phyloP scores from a whole-genome alignment of 92 coral and sea anemone genomes.

The Zoanthus sociatus region DNA sequence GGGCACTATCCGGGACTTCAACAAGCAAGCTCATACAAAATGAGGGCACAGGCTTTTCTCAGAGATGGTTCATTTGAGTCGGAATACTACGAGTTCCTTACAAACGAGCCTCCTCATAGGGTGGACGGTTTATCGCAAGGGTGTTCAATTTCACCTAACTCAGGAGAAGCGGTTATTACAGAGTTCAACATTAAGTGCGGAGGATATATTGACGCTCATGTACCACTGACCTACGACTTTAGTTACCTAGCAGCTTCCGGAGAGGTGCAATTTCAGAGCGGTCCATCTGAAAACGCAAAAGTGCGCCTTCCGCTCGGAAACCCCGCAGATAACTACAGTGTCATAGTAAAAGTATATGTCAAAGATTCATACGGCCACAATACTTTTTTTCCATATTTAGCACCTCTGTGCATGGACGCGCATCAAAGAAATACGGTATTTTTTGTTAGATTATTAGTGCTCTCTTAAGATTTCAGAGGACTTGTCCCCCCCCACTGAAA shows the following conservation, averaged over 20 bases:
- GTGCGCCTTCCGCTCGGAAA: slow-evolving; percentile 75
- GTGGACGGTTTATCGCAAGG: slow-evolving; percentile 37
- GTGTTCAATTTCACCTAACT: slow-evolving; percentile 53
- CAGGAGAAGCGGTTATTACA: slow-evolving; percentile 74
- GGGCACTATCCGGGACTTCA: slow-evolving; percentile 37
- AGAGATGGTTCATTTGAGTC: slow-evolving; percentile 45
- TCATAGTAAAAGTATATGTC: slow-evolving; percentile 60
- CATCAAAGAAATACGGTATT: too few relatives aligned
- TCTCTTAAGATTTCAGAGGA: too few relatives aligned
- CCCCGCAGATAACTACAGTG: slow-evolving; percentile 37
- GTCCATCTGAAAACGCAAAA: neutral
- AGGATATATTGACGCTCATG: slow-evolving; percentile 56
- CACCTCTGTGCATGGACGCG: too few relatives aligned
- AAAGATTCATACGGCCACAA: slow-evolving; percentile 75
- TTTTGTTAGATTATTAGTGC: too few relatives aligned
- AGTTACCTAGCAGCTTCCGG: slow-evolving; percentile 67
- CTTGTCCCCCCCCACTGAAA: too few relatives aligned
- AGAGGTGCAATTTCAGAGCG: slow-evolving; percentile 67
- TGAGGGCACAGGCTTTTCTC: slow-evolving; percentile 49
- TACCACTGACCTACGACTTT: slow-evolving; percentile 60
- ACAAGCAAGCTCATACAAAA: slow-evolving; percentile 49
- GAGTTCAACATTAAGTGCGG: slow-evolving; percentile 45
- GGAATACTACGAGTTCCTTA: slow-evolving; percentile 57
- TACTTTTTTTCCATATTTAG: too few relatives aligned
- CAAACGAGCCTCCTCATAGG: slow-evolving; percentile 71